phyloP scores from a whole-genome alignment of 1,140 invertebrate genomes.

The Leptopilina clavipes region DNA sequence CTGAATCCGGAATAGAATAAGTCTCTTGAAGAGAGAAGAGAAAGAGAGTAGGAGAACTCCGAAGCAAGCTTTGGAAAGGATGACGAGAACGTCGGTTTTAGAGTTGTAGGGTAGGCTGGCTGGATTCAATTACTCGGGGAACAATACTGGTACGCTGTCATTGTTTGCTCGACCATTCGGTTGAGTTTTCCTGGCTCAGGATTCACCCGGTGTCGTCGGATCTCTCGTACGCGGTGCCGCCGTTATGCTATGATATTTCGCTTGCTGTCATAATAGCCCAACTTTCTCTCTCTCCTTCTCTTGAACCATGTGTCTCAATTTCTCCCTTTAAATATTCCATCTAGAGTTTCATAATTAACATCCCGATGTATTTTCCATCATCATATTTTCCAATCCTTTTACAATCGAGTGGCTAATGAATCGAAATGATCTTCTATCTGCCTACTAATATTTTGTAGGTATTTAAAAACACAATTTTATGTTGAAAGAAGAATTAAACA shows the following conservation, averaged over 20 bases:
- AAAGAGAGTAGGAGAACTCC: conserved; percentile 25
- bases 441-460: neutral
- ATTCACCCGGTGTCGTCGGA: conserved; percentile 50
- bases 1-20: conserved; percentile 27
- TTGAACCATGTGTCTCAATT: no score
- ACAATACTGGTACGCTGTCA: conserved; percentile 71
- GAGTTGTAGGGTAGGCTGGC: conserved; percentile 39
- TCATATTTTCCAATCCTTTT: no score
- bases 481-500: neutral
- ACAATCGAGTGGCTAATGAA: no score
- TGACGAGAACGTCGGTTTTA: conserved; percentile 43
- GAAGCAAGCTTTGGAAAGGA: conserved; percentile 15
- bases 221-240: conserved; percentile 63
- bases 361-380: no score
- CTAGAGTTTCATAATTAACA: no score
- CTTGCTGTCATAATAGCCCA: conserved; percentile 67
- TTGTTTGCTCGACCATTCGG: conserved; percentile 70
- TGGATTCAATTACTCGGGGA: conserved; percentile 74
- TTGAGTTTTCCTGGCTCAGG: conserved; percentile 66
- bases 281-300: conserved; percentile 44
- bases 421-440: no score
- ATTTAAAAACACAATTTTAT: no score
- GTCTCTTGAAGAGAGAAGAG: conserved; percentile 41
- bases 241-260: conserved; percentile 70
- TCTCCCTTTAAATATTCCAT: conserved; percentile 5